Base-by-base conservation (phyloP, 2,797 vertebrate genomes). In the Betta splendens region DNA sequence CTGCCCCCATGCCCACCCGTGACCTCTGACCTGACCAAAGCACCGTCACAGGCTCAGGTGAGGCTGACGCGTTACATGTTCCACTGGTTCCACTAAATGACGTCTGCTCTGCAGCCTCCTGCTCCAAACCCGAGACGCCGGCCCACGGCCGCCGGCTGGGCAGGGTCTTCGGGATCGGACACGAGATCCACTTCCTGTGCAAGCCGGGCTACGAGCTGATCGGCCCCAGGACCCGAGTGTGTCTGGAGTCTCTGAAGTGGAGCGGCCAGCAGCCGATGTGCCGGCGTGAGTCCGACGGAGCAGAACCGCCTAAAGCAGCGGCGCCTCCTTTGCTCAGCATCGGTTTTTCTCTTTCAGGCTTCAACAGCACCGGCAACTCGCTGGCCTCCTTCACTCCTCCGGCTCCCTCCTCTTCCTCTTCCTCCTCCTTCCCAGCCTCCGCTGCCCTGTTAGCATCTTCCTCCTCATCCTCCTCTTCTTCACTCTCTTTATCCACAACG, bases 111-210 rank as follows among this genome's bases (percentile, higher is more conserved):
- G 0, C 80, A 94, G 93, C 82, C 4, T 81, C 83, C 29, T 96
- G 94, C 13, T 83, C 89, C 0, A 91, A 73, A 62, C 91, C 71
- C 1, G 84, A 84, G 0, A 66, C 77, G 3, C 92, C 91, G 0
- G 7, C 15, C 33, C 89, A 94, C 0, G 93, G 94, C 8, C 86
- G 89, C 76, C 86, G 91, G 46, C 85, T 96, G 63, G 94, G 95
- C 3, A 63, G 64, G 25, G 92, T 87, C 22, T 47, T 80, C 3
- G 61, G 32, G 2, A 26, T 89, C 15, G 93, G 93, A n/a, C 94
- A 95, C 0, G 93, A 95, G 20, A 72, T 94, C 47, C 94, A 96
- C 79, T 94, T 94, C 1, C 1, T 94, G 69, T 96, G 95, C 4
- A 53, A 89, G 0, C 35, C 80, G 0, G 89, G 92, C 7, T 95